Base-by-base conservation (phyloP, 2,797 vertebrate genomes). In the Macropodus opercularis region DNA sequence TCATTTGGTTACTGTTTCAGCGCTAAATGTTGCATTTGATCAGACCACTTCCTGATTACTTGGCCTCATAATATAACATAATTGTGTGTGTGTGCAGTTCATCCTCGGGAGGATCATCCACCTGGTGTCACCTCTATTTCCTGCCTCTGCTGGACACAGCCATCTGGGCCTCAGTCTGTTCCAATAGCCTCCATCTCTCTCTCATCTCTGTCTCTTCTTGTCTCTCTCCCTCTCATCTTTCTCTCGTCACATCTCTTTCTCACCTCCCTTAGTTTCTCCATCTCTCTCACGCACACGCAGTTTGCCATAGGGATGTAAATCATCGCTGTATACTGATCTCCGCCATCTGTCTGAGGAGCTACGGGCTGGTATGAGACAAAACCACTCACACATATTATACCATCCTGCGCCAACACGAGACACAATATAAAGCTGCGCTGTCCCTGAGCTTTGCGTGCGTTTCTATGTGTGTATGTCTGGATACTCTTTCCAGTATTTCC, bases 121-220 rank as follows among this genome's bases (percentile, higher is more conserved):
- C 86, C 84, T 82, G 87, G 85, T 81, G 80, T 86, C 84, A 89
- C 81, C 81, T 91, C 86, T 54, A 88, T 81, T 85, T 85, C 82
- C 85, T 77, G 81, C 80, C 81, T 83, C 86, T 64, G 72, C 64
- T 62, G 83, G 83, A 89, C 85, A 67, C 31, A 50, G 77, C 92
- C 92, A 93, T 92, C 90, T 93, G 92, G 77, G 77, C 75, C 52
- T 63, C 89, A 88, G 85, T 91, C 89, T 92, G 91, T 87, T 89
- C 85, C 80, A 81, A 53, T 70, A 83, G 63, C 62, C 77, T 66
- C 72, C 62, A 69, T 77, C 10, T 32, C 12, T 3, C 29, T 75
- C 63, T 74, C 62, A 69, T 77, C 10, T 32, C 12, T 3, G 10
- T 29, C 42, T 40, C 55, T 46, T 18, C 19, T 15, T 48, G 17